Conservation (phyloP, 2,113 vertebrate genomes). For the Heptranchias perlo region DNA sequence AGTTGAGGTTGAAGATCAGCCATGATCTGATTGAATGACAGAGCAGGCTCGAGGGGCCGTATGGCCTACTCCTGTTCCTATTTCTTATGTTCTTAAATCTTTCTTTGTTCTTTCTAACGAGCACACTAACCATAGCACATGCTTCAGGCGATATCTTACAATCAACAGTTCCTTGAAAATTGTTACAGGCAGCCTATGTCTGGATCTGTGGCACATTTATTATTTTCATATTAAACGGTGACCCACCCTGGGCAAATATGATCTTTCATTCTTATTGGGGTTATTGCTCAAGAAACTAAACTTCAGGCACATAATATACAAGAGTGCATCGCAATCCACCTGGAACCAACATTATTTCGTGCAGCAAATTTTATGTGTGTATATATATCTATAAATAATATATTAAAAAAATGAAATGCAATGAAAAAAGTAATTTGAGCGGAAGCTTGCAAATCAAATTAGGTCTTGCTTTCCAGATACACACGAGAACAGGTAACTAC, state of each 20-base stretch:
- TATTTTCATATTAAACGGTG: neutral
- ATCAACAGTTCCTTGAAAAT: neutral
- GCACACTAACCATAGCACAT: neutral
- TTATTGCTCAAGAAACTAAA: neutral
- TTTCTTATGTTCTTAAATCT: too few species aligned
- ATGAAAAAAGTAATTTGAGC: neutral
- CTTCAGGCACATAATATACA: neutral
- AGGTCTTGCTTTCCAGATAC: neutral
- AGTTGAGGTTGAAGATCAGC: too few species aligned
- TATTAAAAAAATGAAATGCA: conserved; percentile 18
- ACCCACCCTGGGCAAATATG: neutral
- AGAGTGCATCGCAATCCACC: neutral
- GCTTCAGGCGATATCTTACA: neutral
- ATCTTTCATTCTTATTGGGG: neutral
- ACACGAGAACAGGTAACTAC: neutral
- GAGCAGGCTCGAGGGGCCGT: too few species aligned
- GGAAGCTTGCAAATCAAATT: conserved; percentile 5
- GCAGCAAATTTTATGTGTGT: neutral
- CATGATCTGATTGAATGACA: too few species aligned
- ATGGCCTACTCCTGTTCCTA: too few species aligned
- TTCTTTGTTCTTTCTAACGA: neutral
- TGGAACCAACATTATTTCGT: neutral
- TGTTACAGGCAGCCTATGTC: neutral
- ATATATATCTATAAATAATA: neutral
- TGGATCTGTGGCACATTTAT: neutral